These are phyloP conservation scores for Hyles euphorbiae DNA, from an alignment of 1,140 invertebrate species.

Conservation along the genomic window DNA sequence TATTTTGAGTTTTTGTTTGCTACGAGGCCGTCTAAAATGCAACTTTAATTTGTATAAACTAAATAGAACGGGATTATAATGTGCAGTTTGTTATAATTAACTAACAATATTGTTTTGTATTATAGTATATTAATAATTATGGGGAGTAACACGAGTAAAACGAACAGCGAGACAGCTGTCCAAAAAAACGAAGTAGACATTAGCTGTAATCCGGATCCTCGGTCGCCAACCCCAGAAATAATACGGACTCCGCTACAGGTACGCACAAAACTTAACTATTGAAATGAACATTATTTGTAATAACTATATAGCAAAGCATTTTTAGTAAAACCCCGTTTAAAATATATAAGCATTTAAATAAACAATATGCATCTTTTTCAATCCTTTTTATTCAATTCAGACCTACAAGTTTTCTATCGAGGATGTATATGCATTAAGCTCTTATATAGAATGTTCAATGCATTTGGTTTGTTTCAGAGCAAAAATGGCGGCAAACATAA, in stretches of 20 bases:
- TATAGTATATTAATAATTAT: slow-evolving; percentile 26
- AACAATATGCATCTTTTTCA: too few relatives aligned
- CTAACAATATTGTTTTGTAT: slow-evolving; percentile 3
- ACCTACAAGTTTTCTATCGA: too few relatives aligned
- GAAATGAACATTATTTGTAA: too few relatives aligned
- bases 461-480: slow-evolving; percentile 37
- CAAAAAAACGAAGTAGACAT: slow-evolving; percentile 48
- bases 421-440: too few relatives aligned
- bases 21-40: slow-evolving; percentile 9
- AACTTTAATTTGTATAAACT: slow-evolving; percentile 9
- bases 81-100: slow-evolving; percentile 1
- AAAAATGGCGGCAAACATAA: slow-evolving; percentile 59
- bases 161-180: slow-evolving; percentile 34
- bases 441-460: too few relatives aligned
- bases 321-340: too few relatives aligned
- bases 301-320: too few relatives aligned
- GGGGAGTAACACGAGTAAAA: slow-evolving; percentile 63
- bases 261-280: slow-evolving; percentile 13
- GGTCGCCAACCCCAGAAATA: slow-evolving; percentile 68
- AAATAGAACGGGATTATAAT: slow-evolving; percentile 7
- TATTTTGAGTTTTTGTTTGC: slow-evolving; percentile 48
- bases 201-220: slow-evolving; percentile 55
- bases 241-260: slow-evolving; percentile 63
- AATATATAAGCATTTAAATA: too few relatives aligned
- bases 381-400: too few relatives aligned